Percentiles rank a stretch among this genome's conserved stretches.
phyloP scores from a whole-genome alignment of 2,113 vertebrate genomes.

The Psilopsiagon aurifrons region DNA sequence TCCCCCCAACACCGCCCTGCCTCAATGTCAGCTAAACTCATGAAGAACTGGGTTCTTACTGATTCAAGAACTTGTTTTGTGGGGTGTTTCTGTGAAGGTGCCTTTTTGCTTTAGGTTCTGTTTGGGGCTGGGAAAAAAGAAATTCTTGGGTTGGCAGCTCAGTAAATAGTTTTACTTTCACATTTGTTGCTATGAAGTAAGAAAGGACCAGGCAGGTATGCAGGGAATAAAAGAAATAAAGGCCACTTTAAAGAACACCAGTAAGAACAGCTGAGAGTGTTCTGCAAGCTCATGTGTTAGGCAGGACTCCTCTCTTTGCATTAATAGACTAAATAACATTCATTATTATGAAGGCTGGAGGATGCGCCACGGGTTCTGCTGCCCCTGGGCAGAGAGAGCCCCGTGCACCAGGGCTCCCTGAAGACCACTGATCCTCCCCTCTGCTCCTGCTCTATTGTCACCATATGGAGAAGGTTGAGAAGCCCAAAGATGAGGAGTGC shows the following conservation, averaged over 20 bases:
- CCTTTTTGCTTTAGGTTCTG: background rate
- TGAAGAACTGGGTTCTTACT: background rate
- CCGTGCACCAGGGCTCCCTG: background rate
- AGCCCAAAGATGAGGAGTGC: background rate
- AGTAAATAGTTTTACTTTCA: background rate
- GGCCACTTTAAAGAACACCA: background rate
- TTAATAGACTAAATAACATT: background rate
- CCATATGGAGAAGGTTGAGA: background rate
- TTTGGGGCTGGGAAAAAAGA: background rate
- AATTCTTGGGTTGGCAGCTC: background rate
- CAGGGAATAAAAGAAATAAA: background rate
- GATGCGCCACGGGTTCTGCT: background rate
- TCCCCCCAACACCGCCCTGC: background rate
- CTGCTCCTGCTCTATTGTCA: background rate
- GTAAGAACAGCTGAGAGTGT: background rate
- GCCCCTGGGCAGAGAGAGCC: background rate
- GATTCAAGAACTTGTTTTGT: background rate
- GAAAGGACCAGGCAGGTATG: background rate
- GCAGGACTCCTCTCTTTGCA: background rate
- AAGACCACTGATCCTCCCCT: fast-evolving
- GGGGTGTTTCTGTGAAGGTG: background rate
- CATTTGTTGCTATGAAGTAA: background rate
- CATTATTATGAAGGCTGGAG: background rate
- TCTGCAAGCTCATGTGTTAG: background rate
- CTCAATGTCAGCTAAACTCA: background rate